phyloP scores from a whole-genome alignment of 1,140 invertebrate genomes.

The Drosophila eugracilis region DNA sequence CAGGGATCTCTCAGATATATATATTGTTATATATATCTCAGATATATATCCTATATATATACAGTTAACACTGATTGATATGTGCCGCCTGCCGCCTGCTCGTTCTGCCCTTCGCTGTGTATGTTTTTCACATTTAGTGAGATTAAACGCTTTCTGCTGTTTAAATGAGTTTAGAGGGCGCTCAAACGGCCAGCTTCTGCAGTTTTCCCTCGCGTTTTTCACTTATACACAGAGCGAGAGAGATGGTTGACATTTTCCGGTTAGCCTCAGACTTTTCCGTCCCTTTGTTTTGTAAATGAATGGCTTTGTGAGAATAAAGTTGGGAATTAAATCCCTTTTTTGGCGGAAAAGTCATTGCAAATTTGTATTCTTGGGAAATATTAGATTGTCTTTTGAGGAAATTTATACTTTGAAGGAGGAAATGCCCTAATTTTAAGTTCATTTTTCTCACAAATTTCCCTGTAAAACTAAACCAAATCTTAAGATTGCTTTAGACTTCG shows the following conservation, averaged over 20 bases:
- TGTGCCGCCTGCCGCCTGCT: too few species aligned
- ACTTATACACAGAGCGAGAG: not conserved
- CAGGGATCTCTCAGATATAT: not conserved
- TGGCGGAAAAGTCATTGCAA: not conserved
- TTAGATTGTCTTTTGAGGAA: too few species aligned
- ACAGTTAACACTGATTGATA: conserved; percentile 41
- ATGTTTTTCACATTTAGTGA: conserved; percentile 53
- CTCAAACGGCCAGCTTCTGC: conserved; percentile 25
- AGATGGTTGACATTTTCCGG: conserved; percentile 55
- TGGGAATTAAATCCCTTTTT: conserved; percentile 15
- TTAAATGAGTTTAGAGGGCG: conserved; percentile 69
- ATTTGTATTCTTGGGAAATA: too few species aligned
- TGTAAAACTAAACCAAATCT: too few species aligned
- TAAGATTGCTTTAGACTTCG: too few species aligned
- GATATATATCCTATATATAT: not conserved
- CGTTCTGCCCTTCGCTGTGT: conserved; percentile 5
- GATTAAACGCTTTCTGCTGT: conserved; percentile 74
- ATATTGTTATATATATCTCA: not conserved
- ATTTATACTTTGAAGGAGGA: too few species aligned
- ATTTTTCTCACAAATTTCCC: too few species aligned
- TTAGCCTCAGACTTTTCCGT: conserved; percentile 1
- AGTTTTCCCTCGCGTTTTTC: conserved; percentile 9
- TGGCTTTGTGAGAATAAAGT: conserved; percentile 61
- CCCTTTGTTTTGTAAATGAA: conserved; percentile 44
- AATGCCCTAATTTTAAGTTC: too few species aligned